Evolutionary conservation across 2,888 invertebrate genomes (phyloP).

Genomic region (Andrena hattorfiana): DNA sequence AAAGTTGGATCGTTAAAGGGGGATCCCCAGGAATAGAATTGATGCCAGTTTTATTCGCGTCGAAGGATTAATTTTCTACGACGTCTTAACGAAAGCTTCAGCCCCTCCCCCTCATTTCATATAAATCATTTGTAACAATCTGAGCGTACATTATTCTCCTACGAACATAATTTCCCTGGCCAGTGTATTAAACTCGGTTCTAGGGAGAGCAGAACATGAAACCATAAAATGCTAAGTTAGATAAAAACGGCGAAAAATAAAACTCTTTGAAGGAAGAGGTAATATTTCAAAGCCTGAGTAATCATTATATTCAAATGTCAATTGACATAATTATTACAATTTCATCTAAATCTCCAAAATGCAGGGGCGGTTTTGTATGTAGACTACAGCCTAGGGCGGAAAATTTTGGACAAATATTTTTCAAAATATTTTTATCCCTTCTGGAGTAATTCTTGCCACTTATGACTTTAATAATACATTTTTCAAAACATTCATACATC

Average conservation of each 20-base stretch:
- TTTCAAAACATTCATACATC: too few species aligned
- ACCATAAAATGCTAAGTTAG: background rate
- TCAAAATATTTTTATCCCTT: too few species aligned
- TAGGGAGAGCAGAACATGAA: background rate
- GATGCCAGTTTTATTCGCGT: constrained; percentile 25
- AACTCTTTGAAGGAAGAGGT: too few species aligned
- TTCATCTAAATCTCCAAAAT: too few species aligned
- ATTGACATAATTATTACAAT: background rate
- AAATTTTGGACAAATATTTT: too few species aligned
- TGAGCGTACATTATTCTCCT: constrained; percentile 7
- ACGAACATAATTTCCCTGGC: background rate
- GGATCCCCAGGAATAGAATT: constrained; percentile 17
- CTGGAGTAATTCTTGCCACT: too few species aligned
- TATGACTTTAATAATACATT: too few species aligned
- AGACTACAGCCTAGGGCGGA: too few species aligned
- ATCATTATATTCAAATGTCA: background rate
- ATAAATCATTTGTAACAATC: constrained; percentile 31
- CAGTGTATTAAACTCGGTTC: background rate
- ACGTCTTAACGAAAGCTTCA: constrained; percentile 34
- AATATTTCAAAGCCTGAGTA: too few species aligned
- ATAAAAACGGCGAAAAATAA: too few species aligned
- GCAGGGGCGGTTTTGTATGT: too few species aligned
- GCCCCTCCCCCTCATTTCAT: background rate
- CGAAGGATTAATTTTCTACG: constrained; percentile 36
- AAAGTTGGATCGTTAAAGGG: constrained; percentile 9